Base-by-base conservation (phyloP, 1,140 invertebrate species). In the Batillaria attramentaria region DNA sequence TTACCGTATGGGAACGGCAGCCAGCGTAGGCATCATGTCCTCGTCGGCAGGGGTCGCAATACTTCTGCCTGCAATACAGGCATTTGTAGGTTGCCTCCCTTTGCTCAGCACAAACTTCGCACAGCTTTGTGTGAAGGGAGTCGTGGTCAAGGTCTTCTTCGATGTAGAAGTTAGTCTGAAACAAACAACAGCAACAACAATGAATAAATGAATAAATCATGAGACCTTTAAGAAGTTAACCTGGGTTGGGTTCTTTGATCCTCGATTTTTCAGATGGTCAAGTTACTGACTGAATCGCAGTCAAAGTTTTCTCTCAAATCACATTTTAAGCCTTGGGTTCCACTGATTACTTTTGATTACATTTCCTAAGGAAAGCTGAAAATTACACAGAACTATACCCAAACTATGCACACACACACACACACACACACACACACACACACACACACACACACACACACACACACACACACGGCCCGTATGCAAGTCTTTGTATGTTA, bases 141-240 rank as follows among this genome's bases (percentile, higher is more conserved):
- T 46, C 5, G 16, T 10, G 28, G 5, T 69, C 37, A n/a, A 70
- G 20, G 68, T 70, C 68, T 31, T 43, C 3, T 46, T 70, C 68
- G 20, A 70, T 46, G n/a, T 70, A 70, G 28, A 70, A 70, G 35
- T 70, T 70, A 42, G 68, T 46, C 68, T 70, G 68, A 8, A 70
- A 70, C n/a, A n/a, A n/a, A n/a, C n/a, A n/a, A n/a, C n/a, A n/a
- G n/a, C n/a, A n/a, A n/a, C n/a, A n/a, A n/a, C n/a, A n/a, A n/a
- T n/a, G n/a, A n/a, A n/a, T n/a, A n/a, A n/a, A n/a, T n/a, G n/a
- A n/a, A n/a, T n/a, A n/a, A n/a, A n/a, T n/a, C n/a, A n/a, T n/a
- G n/a, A n/a, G n/a, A n/a, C n/a, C n/a, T n/a, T n/a, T n/a, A n/a
- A n/a, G n/a, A n/a, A n/a, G n/a, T n/a, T n/a, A n/a, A n/a, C n/a